These are phyloP conservation scores for Eueremaeus valkanovi DNA, from an alignment of 2,888 invertebrate species.

Conservation along the genomic window DNA sequence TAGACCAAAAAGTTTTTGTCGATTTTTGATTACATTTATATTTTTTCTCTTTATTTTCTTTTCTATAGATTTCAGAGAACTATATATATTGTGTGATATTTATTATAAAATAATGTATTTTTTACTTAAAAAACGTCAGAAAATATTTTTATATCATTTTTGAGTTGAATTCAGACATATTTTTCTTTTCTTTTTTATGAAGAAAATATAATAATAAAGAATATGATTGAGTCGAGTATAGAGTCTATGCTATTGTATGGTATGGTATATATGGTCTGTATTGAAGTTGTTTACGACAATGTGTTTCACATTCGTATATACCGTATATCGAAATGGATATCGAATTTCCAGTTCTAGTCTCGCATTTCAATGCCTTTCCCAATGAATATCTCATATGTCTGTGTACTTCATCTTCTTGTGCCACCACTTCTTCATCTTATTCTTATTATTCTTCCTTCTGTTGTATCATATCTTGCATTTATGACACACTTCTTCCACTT, in stretches of 20 bases:
- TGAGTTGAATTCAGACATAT: background rate
- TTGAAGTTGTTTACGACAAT: background rate
- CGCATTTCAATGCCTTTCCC: background rate
- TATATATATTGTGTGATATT: conserved; percentile 13
- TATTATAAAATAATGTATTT: background rate
- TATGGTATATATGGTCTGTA: too few relatives aligned
- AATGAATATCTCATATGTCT: conserved; percentile 9
- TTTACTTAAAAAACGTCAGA: background rate
- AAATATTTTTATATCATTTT: too few relatives aligned
- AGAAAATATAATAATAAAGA: too few relatives aligned
- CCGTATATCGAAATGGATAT: background rate
- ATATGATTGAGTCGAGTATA: background rate
- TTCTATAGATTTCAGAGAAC: too few relatives aligned
- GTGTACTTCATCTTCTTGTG: background rate
- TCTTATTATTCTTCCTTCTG: background rate
- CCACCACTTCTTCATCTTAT: background rate
- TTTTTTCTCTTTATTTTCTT: too few relatives aligned
- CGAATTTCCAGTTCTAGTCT: conserved; percentile 1
- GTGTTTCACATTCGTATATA: background rate
- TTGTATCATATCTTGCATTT: background rate
- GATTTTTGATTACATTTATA: background rate
- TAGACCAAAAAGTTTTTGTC: background rate
- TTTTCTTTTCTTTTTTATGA: background rate
- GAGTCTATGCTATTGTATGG: too few relatives aligned
- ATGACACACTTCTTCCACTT: background rate